These are phyloP conservation scores for Cheilosia grossa DNA, from an alignment of 2,888 invertebrate species.

Conservation along the genomic window DNA sequence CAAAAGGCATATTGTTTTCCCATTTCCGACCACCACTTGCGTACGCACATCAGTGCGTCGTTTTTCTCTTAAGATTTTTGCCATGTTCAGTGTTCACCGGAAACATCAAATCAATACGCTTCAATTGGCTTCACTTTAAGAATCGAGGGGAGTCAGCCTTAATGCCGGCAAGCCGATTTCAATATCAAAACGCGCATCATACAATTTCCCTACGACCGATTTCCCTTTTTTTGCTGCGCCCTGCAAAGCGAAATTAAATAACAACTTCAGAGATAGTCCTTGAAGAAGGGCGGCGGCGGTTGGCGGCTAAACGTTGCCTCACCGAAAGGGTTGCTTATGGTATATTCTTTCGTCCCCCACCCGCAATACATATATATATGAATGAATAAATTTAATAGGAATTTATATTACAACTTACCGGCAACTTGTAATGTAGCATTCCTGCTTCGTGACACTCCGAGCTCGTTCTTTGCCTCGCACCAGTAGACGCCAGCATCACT, in stretches of 20 bases:
- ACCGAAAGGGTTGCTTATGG: slow-evolving; percentile 40
- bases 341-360: neutral
- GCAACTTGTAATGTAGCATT: slow-evolving; percentile 94
- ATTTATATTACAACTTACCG: slow-evolving; percentile 85
- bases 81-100: slow-evolving; percentile 64
- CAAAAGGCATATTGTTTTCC: slow-evolving; percentile 63
- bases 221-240: neutral
- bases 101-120: slow-evolving; percentile 75
- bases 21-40: slow-evolving; percentile 61
- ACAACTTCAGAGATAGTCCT: slow-evolving; percentile 56
- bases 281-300: neutral
- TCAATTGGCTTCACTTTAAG: slow-evolving; percentile 67
- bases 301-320: slow-evolving; percentile 21
- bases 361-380: slow-evolving; percentile 45
- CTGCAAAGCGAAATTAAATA: slow-evolving; percentile 55
- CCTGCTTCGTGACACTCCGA: slow-evolving; percentile 91
- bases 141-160: slow-evolving; percentile 2
- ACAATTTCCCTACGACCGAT: slow-evolving; percentile 53
- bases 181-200: slow-evolving; percentile 65
- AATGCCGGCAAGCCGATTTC: slow-evolving; percentile 67
- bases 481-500: slow-evolving; percentile 94
- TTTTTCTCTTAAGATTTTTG: slow-evolving; percentile 62
- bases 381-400: slow-evolving; percentile 75
- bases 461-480: slow-evolving; percentile 93
- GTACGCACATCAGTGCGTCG: slow-evolving; percentile 46